Conservation (phyloP, 2,113 vertebrate species). For the Notarius lentiginosus region DNA sequence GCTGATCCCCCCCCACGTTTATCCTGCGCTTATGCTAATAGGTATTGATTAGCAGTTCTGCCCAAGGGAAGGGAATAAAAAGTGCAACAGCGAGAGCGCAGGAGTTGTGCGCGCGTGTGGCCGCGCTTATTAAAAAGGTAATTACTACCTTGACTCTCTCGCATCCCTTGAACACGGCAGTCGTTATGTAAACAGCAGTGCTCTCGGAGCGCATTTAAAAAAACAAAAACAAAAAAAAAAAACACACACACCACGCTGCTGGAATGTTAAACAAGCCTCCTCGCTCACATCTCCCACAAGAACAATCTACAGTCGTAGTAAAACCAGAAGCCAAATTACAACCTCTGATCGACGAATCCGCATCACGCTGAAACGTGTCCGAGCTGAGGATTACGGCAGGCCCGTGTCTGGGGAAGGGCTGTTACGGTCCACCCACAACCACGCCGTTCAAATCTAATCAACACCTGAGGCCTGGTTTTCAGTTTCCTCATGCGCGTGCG, state of each 20-base stretch:
- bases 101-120: neutral
- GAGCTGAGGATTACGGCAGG: neutral
- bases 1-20: neutral
- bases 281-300: neutral
- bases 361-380: neutral
- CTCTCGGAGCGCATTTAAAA: constrained; percentile 22
- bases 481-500: neutral
- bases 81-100: constrained; percentile 8
- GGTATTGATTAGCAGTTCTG: constrained; percentile 31
- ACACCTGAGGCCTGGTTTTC: neutral
- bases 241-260: neutral
- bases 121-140: constrained; percentile 46
- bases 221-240: too few relatives aligned
- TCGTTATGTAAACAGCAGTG: constrained; percentile 47
- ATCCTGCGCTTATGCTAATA: neutral
- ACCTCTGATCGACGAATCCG: neutral
- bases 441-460: constrained; percentile 9
- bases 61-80: neutral
- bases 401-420: neutral
- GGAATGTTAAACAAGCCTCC: constrained; percentile 42
- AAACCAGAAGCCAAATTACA: constrained; percentile 4
- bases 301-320: neutral
- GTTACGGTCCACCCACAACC: neutral
- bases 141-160: constrained; percentile 50
- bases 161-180: constrained; percentile 49